phyloP scores from a whole-genome alignment of 2,888 invertebrate species.

The Autographa pulchrina region DNA sequence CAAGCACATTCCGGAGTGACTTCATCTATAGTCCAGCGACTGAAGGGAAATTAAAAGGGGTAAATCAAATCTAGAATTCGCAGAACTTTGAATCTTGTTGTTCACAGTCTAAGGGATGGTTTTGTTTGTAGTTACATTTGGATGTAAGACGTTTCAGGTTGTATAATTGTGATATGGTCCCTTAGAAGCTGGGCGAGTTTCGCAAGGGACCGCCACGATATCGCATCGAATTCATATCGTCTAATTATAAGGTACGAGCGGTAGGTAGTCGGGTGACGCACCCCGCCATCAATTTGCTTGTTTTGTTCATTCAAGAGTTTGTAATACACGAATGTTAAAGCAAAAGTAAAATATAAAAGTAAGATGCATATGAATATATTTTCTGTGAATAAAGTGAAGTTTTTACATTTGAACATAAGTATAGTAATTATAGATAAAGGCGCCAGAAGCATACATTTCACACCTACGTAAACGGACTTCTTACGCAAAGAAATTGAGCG shows the following conservation, averaged over 20 bases:
- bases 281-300: constrained; percentile 66
- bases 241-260: constrained; percentile 86
- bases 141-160: constrained; percentile 30
- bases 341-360: not conserved
- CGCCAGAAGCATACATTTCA: not conserved
- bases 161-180: constrained; percentile 73
- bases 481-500: not conserved
- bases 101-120: not conserved
- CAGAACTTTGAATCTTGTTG: constrained; percentile 36
- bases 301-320: constrained; percentile 57
- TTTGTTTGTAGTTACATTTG: constrained; percentile 17
- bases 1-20: constrained; percentile 61
- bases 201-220: constrained; percentile 84
- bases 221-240: constrained; percentile 87
- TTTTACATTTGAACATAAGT: too few species aligned
- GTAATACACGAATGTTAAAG: constrained; percentile 39
- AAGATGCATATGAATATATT: too few species aligned
- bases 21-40: constrained; percentile 63
- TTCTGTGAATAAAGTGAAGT: too few species aligned
- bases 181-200: constrained; percentile 83
- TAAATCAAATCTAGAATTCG: constrained; percentile 55
- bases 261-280: constrained; percentile 68
- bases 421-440: not conserved
- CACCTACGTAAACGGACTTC: not conserved
- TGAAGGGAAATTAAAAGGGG: constrained; percentile 55